Evolutionary conservation across 53 echinoderm and acorn worm species (phyloP), one percentile per base, ranked within the genome.

Genomic region (Temnopleurus reevesii): DNA sequence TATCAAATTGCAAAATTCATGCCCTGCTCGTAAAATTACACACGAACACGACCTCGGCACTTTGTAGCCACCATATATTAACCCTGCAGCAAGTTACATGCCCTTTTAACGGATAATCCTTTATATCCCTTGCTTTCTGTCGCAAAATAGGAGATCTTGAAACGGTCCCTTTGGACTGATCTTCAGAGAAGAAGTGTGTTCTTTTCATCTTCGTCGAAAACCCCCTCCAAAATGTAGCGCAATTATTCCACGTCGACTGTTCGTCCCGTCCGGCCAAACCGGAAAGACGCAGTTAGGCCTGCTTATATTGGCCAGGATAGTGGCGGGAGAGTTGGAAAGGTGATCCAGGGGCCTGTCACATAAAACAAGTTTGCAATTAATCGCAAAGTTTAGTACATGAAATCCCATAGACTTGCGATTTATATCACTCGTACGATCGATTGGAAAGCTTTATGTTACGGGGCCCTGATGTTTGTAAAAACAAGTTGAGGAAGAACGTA

Each of bases 291-390:
- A 41, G 41, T 9, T n/a, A n/a, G 12, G 71, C 2, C 71, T 71
- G 71, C 71, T 38, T 71, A 71, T 23, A 71, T 71, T 71, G 71
- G 41, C 71, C 71, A 71, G 15, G 41, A n/a, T 71, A 38, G 5
- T 15, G n/a, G 36, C 19, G 19, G 5, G 23, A 41, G 41, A 56
- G 41, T 36, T 12, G 71, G 71, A 21, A 71, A 71, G 71, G 43
- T 41, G 41, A 71, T 71, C 38, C 19, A n/a, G n/a, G n/a, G n/a
- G n/a, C n/a, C n/a, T n/a, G n/a, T n/a, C n/a, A n/a, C n/a, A n/a
- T n/a, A n/a, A n/a, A n/a, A n/a, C n/a, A n/a, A n/a, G n/a, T n/a
- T n/a, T n/a, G n/a, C n/a, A n/a, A n/a, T n/a, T n/a, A n/a, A n/a
- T n/a, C n/a, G n/a, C n/a, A n/a, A n/a, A n/a, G n/a, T n/a, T n/a